Base-by-base conservation (phyloP, 2,113 vertebrate genomes). In the Phoxinus phoxinus region DNA sequence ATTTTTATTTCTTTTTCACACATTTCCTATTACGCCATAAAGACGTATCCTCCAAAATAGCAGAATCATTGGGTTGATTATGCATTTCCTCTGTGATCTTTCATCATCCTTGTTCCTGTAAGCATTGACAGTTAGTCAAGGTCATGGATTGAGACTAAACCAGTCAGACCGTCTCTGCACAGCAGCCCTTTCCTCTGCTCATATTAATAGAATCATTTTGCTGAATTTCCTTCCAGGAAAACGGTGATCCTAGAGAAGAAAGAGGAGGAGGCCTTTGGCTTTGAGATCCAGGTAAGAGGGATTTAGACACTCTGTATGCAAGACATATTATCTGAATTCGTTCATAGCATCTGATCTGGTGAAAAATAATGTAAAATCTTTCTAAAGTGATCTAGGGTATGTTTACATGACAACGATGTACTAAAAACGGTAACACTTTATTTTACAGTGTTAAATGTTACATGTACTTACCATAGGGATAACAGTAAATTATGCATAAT, bases 261-360 rank as follows among this genome's bases (percentile, higher is more conserved):
- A 4, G 96, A 96, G 0, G 95, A 95, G 19, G 96, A 98, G 88
- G 91, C 96, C 1, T 99, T 98, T 1, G 98, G 98, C 44, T 99
- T 99, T 84, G 98, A 99, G 93, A 98, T 99, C 91, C 97, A 99
- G 97, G 98, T 99, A 91, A 94, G 95, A 89, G 44, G 85, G 86
- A 88, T 78, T 19, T 86, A 79, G 78, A 48, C 11, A 58, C 46
- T 79, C 9, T 25, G 25, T 80, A 15, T 32, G 27, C 27, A 17
- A 17, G 11, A 21, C 17, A 17, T 10, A 5, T 90, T 86, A 84
- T 86, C 83, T 27, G 67, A 69, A 85, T 87, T 87, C 44, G 19
- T 32, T 35, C 17, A 35, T 19, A 19, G 17, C 51, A 19, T 74
- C 6, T 25, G 11, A 63, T 11, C 3, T 82, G 19, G 65, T 71